Percentiles rank a stretch among this genome's conserved stretches.
phyloP scores from a whole-genome alignment of 2,797 vertebrate species.

The Phalloptychus januarius region DNA sequence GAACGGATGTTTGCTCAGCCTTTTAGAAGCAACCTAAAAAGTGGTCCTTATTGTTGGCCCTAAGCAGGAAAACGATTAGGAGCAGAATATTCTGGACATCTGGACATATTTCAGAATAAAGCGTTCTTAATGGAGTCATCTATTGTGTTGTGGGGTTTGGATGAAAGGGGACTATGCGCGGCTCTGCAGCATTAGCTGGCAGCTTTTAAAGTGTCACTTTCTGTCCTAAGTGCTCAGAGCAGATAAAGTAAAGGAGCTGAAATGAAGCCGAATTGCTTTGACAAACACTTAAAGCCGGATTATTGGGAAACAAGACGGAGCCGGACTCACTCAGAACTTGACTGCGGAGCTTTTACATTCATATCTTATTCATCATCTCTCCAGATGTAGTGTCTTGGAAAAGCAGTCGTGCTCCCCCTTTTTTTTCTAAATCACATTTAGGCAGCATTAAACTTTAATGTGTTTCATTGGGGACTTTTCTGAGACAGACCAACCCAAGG shows the following conservation, averaged over 20 bases:
- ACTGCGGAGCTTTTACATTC: not conserved
- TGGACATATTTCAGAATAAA: not conserved
- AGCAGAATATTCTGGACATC: not conserved
- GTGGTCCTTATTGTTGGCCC: not conserved
- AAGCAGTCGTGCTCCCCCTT: not conserved
- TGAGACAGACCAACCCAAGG: not conserved
- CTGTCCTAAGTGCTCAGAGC: conserved; percentile 1
- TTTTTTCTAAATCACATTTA: not conserved
- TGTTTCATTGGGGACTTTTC: not conserved
- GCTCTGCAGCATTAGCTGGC: not conserved
- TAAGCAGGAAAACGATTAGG: not conserved
- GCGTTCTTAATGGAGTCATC: not conserved
- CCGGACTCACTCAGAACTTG: not conserved
- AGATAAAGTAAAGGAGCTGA: not conserved
- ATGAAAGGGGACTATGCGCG: not conserved
- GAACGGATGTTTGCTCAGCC: not conserved
- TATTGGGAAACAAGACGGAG: not conserved
- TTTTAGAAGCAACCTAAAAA: not conserved
- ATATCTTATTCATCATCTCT: not conserved
- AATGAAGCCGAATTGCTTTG: not conserved
- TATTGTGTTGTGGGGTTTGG: not conserved
- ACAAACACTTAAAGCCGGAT: not conserved
- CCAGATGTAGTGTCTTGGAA: not conserved
- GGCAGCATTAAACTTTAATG: not conserved
- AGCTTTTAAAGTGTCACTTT: not conserved